Evolutionary conservation across 2,888 invertebrate genomes (phyloP).

Genomic region (Synergus gifuensis): DNA sequence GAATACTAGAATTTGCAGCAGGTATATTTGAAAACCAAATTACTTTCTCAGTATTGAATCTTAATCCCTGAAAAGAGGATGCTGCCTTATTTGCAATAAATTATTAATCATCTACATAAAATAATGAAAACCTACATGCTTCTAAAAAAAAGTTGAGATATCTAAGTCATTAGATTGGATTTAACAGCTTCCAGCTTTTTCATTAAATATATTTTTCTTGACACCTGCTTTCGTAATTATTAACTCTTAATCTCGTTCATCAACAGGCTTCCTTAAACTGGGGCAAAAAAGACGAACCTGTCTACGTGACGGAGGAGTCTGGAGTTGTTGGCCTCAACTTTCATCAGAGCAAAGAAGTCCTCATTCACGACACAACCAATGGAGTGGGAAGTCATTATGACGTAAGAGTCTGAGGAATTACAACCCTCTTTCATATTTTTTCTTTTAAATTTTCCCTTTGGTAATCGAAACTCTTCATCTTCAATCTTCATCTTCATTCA

Average conservation of each 20-base stretch:
- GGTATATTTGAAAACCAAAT: not conserved
- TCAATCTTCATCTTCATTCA: no score
- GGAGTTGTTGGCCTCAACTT: conserved; percentile 93
- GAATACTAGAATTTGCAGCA: not conserved
- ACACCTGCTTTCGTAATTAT: conserved; percentile 2
- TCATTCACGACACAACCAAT: conserved; percentile 87
- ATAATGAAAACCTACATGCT: not conserved
- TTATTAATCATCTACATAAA: not conserved
- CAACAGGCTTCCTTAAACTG: conserved; percentile 86
- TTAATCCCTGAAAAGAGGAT: not conserved
- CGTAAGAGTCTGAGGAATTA: conserved; percentile 74
- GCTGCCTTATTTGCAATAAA: not conserved
- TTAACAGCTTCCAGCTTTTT: not conserved
- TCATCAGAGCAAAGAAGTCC: conserved; percentile 93
- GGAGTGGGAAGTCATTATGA: conserved; percentile 81
- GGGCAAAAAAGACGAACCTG: conserved; percentile 89
- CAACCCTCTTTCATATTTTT: not conserved
- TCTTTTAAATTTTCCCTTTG: not conserved
- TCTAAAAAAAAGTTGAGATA: not conserved
- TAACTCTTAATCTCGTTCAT: conserved; percentile 33
- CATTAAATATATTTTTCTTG: not conserved
- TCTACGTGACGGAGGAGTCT: conserved; percentile 91
- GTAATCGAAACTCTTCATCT: not conserved
- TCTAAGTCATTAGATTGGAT: not conserved
- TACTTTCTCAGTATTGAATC: not conserved